phyloP scores from a whole-genome alignment of 2,113 vertebrate species.

The Cardinalis cardinalis region DNA sequence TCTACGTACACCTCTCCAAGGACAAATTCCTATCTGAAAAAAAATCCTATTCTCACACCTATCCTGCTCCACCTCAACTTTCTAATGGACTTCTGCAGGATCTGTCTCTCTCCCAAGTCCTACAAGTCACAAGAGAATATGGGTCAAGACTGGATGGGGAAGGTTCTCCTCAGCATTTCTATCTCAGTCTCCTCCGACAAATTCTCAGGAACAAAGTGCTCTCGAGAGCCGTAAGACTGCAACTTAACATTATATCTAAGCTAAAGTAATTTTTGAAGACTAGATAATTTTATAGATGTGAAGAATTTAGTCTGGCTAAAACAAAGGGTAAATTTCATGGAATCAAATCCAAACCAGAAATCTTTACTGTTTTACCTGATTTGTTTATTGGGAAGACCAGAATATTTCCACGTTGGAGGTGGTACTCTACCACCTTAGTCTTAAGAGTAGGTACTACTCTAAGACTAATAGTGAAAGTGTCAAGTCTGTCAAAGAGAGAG shows the following conservation, averaged over 20 bases:
- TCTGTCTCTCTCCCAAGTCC: neutral
- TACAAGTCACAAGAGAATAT: neutral
- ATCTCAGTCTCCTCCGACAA: neutral
- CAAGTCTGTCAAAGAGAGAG: neutral
- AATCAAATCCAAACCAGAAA: neutral
- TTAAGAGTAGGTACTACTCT: neutral
- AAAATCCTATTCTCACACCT: neutral
- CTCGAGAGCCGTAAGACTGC: neutral
- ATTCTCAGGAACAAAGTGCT: neutral
- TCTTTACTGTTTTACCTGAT: neutral
- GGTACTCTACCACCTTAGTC: no score
- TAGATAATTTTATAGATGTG: neutral
- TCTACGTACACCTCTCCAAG: neutral
- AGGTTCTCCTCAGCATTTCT: neutral
- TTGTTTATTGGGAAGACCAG: neutral
- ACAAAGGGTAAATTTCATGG: neutral
- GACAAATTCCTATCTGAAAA: neutral
- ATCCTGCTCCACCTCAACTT: neutral
- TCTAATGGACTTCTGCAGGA: neutral
- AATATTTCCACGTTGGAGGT: neutral
- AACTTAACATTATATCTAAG: neutral
- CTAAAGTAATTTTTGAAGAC: neutral
- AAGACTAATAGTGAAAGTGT: neutral
- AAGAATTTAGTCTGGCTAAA: neutral
- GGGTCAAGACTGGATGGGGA: neutral